A percentile compares a stretch with the other conserved stretches of the same genome.
Evolutionary conservation across 2,113 vertebrate species (phyloP).

Genomic region (Hemiprocne comata): DNA sequence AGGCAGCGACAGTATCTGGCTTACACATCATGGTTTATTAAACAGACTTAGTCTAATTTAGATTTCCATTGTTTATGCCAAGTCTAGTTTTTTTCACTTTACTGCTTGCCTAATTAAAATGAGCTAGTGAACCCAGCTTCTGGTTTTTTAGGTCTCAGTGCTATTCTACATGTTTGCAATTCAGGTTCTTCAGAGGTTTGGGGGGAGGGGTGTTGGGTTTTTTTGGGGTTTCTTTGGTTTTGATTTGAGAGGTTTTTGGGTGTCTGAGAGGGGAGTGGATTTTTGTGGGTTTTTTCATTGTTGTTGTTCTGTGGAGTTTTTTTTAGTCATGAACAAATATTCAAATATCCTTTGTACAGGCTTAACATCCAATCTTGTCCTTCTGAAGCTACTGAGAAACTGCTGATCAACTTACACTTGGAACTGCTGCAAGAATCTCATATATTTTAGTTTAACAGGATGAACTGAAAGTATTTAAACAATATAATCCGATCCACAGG

Average conservation of each 20-base stretch:
- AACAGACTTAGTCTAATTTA: constrained; percentile 58
- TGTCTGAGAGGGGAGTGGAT: accelerated
- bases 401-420: not conserved
- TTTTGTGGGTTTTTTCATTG: not conserved
- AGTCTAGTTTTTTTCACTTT: not conserved
- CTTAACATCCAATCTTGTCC: not conserved
- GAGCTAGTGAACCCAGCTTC: not conserved
- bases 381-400: not conserved
- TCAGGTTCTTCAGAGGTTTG: not conserved
- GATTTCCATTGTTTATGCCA: constrained; percentile 51
- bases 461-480: not conserved
- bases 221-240: not conserved
- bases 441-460: not conserved
- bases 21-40: constrained; percentile 57
- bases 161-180: not conserved
- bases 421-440: not conserved
- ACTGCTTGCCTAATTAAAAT: not conserved
- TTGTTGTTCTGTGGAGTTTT: not conserved
- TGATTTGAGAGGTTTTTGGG: not conserved
- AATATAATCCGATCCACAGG: not conserved
- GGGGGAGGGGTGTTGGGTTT: not conserved
- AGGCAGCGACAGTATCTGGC: not conserved
- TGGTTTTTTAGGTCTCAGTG: not conserved
- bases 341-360: not conserved
- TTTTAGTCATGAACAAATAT: not conserved